These are phyloP conservation scores for Muscina levida DNA, from an alignment of 2,888 invertebrate species.

Conservation along the genomic window DNA sequence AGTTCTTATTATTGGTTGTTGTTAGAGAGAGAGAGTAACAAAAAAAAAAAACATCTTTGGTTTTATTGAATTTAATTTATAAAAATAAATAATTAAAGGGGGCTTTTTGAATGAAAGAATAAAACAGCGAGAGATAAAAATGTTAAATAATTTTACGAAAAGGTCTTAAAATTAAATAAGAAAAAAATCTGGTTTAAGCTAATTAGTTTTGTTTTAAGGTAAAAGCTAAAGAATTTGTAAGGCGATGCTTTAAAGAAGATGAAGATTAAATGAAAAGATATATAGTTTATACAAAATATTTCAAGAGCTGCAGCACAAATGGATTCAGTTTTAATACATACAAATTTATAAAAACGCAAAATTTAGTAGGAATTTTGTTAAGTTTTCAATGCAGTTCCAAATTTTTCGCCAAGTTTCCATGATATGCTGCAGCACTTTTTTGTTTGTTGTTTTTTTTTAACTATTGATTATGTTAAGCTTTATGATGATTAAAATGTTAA, in stretches of 20 bases:
- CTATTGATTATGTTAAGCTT: too few relatives aligned
- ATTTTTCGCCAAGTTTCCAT: too few relatives aligned
- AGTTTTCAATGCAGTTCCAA: too few relatives aligned
- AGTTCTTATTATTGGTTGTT: not conserved
- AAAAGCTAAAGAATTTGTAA: slow-evolving; percentile 45
- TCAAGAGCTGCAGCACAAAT: not conserved
- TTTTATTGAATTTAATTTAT: not conserved
- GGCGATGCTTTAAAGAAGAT: not conserved
- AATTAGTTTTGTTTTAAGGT: slow-evolving; percentile 42
- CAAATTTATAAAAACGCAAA: too few relatives aligned
- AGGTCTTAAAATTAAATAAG: slow-evolving; percentile 2
- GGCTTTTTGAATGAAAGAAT: slow-evolving; percentile 23
- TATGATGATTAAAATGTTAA: not conserved
- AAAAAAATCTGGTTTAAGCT: slow-evolving; percentile 51
- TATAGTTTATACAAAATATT: slow-evolving; percentile 3
- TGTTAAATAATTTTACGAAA: slow-evolving; percentile 10
- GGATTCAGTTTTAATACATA: too few relatives aligned
- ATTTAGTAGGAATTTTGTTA: too few relatives aligned
- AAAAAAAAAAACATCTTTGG: too few relatives aligned
- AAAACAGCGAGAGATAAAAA: slow-evolving; percentile 39
- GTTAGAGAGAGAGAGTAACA: too few relatives aligned
- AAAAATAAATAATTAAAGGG: slow-evolving; percentile 35
- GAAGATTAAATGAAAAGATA: not conserved
- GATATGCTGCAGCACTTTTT: too few relatives aligned
- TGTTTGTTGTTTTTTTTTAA: too few relatives aligned